A percentile compares a stretch with the other conserved stretches of the same genome.
These are phyloP conservation scores for Netelia virgata DNA, from an alignment of 2,888 invertebrate genomes.

Conservation along the genomic window DNA sequence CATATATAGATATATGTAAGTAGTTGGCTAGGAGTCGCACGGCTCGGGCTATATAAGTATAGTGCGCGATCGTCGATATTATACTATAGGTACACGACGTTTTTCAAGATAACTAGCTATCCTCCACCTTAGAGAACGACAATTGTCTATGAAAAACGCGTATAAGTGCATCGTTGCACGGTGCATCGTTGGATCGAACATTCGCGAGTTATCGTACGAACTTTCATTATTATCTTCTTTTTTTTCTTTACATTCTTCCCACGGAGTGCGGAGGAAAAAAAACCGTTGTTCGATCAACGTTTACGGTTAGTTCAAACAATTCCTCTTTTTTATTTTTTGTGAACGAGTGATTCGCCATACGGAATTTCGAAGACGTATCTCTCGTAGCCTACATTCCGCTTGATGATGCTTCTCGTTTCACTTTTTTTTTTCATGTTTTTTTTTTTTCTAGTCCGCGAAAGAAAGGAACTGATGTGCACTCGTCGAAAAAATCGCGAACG, in stretches of 20 bases:
- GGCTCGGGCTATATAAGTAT: slow-evolving; percentile 42
- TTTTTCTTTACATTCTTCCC: not conserved
- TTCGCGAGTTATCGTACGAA: not conserved
- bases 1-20: not conserved
- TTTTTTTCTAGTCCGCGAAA: not conserved
- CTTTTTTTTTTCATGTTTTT: not conserved
- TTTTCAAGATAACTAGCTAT: slow-evolving; percentile 53
- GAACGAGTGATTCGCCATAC: not conserved
- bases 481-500: not conserved
- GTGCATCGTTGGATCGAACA: not conserved
- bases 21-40: slow-evolving; percentile 14
- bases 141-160: slow-evolving; percentile 32
- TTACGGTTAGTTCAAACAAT: not conserved
- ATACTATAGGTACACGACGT: slow-evolving; percentile 44
- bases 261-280: not conserved
- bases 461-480: not conserved
- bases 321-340: not conserved
- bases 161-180: not conserved
- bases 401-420: not conserved
- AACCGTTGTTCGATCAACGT: not conserved
- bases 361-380: not conserved
- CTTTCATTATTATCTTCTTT: not conserved
- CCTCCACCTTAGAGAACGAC: slow-evolving; percentile 1
- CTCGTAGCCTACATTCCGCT: not conserved
- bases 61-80: slow-evolving; percentile 35